phyloP scores from a whole-genome alignment of 2,888 invertebrate species.

The Dynastes maya region DNA sequence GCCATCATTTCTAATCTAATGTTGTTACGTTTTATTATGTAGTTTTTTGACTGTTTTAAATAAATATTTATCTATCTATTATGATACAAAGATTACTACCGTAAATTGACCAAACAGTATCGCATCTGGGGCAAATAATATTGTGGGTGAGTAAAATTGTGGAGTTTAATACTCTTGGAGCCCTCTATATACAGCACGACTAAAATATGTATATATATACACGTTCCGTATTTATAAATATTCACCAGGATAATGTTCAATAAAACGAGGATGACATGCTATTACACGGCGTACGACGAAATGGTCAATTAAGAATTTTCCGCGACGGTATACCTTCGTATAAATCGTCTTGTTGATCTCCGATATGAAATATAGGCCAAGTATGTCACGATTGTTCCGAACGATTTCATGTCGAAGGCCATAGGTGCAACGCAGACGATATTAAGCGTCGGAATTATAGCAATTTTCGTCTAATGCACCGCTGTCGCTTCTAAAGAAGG shows the following conservation, averaged over 20 bases:
- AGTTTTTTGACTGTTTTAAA: too few species aligned
- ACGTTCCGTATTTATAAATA: slow-evolving; percentile 49
- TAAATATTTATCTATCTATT: too few species aligned
- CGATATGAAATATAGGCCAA: slow-evolving; percentile 44
- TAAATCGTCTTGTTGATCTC: slow-evolving; percentile 18
- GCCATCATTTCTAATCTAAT: too few species aligned
- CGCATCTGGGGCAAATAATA: too few species aligned
- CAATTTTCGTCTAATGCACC: slow-evolving; percentile 12
- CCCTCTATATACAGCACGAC: background rate
- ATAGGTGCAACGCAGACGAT: background rate
- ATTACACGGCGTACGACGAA: slow-evolving; percentile 34
- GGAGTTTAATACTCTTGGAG: background rate
- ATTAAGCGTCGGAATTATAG: slow-evolving; percentile 28
- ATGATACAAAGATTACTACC: too few species aligned
- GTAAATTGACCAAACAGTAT: too few species aligned
- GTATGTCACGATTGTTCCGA: slow-evolving; percentile 33
- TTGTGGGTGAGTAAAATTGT: too few species aligned
- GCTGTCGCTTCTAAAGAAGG: background rate
- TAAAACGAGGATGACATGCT: slow-evolving; percentile 42
- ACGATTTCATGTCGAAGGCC: slow-evolving; percentile 14
- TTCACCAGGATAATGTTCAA: slow-evolving; percentile 41
- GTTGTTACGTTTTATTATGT: too few species aligned
- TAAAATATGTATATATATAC: slow-evolving; percentile 4
- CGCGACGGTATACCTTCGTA: slow-evolving; percentile 25
- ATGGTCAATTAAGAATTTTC: slow-evolving; percentile 51